Base-by-base conservation (phyloP, 2,888 invertebrate genomes). In the Lissonota sp. region DNA sequence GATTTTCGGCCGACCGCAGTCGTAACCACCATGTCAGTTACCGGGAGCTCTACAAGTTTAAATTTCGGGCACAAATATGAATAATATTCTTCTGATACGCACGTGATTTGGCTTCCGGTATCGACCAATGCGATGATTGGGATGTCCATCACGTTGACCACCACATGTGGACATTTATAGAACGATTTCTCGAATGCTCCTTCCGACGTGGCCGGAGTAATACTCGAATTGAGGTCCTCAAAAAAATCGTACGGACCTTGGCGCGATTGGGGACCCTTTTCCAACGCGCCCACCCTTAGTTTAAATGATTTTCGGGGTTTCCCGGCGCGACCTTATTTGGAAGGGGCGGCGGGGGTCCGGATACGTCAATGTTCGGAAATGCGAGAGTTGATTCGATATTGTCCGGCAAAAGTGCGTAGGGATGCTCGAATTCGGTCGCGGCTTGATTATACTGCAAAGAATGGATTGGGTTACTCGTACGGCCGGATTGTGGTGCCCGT, bases 81-180 rank as follows among this genome's bases (percentile, higher is more conserved):
- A 42, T 77, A 81, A 72, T 76, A 80, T n/a, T 44, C 42, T 6
- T 80, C 67, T 0, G 82, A 85, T 0, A 85, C 69, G 40, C 85
- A 83, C 0, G 83, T 84, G 1, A 84, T 71, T 40, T 85, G 83
- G 26, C 85, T 85, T 10, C 83, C 84, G 0, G 83, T 79, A 40
- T 85, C 83, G 0, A 85, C 42, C 8, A 84, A 55, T 0, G 84
- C 82, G 10, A 66, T 7, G 6, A 79, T 64, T 0, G 71, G 66
- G 8, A 73, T 70, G 37, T 66, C 60, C n/a, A 69, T 67, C 12
- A 82, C 14, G 6, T 46, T 3, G 0, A 80, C 5, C 3, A 80
- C 46, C 6, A 82, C 26, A 8, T 71, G 69, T 0, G 82, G 76
- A 14, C 82, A 82, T 58, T 4, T 12, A n/a, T n/a, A n/a, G n/a